Evolutionary conservation across 2,797 vertebrate genomes (phyloP).

Genomic region (Streptopelia turtur): DNA sequence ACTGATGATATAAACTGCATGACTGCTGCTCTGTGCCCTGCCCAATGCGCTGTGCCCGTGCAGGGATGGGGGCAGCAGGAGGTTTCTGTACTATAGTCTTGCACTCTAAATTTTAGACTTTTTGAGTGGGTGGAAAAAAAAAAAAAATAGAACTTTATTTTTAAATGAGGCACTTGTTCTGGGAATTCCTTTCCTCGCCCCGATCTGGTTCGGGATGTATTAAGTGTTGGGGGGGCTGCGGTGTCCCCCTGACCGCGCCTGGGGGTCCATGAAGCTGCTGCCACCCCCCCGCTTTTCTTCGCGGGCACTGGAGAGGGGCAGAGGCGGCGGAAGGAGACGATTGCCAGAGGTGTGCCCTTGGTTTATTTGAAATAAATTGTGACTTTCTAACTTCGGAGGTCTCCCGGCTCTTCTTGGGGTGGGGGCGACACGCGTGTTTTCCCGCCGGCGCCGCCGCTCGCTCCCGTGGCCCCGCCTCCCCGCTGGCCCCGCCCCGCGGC

Average conservation of each 20-base stretch:
- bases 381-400: conserved; percentile 74
- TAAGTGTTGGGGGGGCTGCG: background rate
- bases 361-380: conserved; percentile 79
- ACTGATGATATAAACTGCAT: conserved; percentile 19
- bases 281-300: conserved; percentile 47
- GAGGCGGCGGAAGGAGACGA: conserved; percentile 33
- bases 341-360: conserved; percentile 58
- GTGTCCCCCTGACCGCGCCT: background rate
- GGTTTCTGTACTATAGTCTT: conserved; percentile 43
- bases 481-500: background rate
- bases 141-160: conserved; percentile 63
- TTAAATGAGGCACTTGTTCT: conserved; percentile 41
- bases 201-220: background rate
- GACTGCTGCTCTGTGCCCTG: background rate
- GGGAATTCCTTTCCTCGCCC: conserved; percentile 20
- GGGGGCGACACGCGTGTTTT: accelerated
- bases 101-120: conserved; percentile 52
- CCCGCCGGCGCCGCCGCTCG: background rate
- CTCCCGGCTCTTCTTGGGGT: conserved; percentile 10
- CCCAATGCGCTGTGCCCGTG: background rate
- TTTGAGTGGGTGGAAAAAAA: conserved; percentile 37
- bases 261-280: background rate
- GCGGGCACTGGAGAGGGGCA: conserved; percentile 45
- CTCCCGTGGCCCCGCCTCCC: background rate
- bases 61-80: background rate